Evolutionary conservation across 1,140 invertebrate genomes (phyloP).

Genomic region (Trinorchestia longiramus): DNA sequence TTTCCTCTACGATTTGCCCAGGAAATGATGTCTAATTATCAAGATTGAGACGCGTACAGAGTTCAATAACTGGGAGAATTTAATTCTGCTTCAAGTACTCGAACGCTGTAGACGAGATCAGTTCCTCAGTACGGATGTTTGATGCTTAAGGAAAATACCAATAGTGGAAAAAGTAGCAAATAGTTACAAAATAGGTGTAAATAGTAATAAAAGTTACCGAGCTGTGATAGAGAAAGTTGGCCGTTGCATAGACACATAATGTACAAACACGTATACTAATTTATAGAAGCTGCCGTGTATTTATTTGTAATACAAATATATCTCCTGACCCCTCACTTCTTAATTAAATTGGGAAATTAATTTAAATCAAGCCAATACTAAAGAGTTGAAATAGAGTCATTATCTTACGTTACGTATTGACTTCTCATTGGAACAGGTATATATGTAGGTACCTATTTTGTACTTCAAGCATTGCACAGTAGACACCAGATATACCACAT

Average conservation of each 20-base stretch:
- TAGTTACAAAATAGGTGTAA: neutral
- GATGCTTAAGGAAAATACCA: neutral
- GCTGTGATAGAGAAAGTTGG: neutral
- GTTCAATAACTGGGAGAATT: neutral
- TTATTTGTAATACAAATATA: no score
- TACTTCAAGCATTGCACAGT: no score
- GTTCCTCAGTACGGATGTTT: neutral
- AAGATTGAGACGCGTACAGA: neutral
- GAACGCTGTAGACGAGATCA: neutral
- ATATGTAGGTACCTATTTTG: no score
- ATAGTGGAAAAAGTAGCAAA: neutral
- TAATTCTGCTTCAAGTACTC: neutral
- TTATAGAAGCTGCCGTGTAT: neutral
- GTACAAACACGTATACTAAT: neutral
- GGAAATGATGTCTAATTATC: slow-evolving; percentile 26
- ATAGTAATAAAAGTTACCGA: neutral
- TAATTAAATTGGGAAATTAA: no score
- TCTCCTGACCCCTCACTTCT: no score
- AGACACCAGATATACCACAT: no score
- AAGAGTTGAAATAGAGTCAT: neutral
- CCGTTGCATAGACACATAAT: neutral
- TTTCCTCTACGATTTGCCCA: neutral
- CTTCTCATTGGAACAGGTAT: no score
- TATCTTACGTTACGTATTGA: no score
- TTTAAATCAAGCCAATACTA: neutral